Evolutionary conservation across 2,888 invertebrate species (phyloP).

Genomic region (Dryobota labecula): DNA sequence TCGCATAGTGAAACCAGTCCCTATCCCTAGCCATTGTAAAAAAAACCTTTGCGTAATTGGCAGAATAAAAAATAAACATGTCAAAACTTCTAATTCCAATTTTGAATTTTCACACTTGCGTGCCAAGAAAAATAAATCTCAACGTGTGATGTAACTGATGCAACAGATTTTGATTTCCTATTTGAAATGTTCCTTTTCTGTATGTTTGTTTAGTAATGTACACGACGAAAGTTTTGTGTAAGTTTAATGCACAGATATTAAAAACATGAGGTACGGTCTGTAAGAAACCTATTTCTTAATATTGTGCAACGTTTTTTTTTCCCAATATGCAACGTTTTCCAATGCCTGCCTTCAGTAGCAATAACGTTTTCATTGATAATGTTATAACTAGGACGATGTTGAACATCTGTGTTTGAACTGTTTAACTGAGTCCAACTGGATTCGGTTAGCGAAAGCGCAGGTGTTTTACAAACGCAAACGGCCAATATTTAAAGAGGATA

Average conservation of each 20-base stretch:
- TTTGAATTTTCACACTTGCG: slow-evolving; percentile 55
- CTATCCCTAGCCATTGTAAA: slow-evolving; percentile 18
- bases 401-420: slow-evolving; percentile 44
- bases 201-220: slow-evolving; percentile 44
- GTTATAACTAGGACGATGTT: slow-evolving; percentile 3
- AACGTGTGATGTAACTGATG: slow-evolving; percentile 34
- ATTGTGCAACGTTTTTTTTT: slow-evolving; percentile 48
- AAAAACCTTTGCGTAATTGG: slow-evolving; percentile 30
- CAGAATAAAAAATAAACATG: slow-evolving; percentile 47
- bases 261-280: slow-evolving; percentile 21
- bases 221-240: slow-evolving; percentile 45
- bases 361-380: slow-evolving; percentile 15
- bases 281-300: slow-evolving; percentile 32
- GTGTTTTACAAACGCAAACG: slow-evolving; percentile 72
- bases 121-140: slow-evolving; percentile 58
- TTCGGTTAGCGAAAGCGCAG: slow-evolving; percentile 72
- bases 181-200: slow-evolving; percentile 61
- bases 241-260: slow-evolving; percentile 22
- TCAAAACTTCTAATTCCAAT: slow-evolving; percentile 41
- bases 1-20: slow-evolving; percentile 48
- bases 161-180: slow-evolving; percentile 53
- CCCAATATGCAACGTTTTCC: background rate
- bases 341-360: slow-evolving; percentile 14
- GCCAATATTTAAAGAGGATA: slow-evolving; percentile 82
- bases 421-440: slow-evolving; percentile 28